Evolutionary conservation across 2,113 vertebrate species (phyloP), one percentile per base, ranked within the genome.

Genomic region (Siniperca chuatsi): DNA sequence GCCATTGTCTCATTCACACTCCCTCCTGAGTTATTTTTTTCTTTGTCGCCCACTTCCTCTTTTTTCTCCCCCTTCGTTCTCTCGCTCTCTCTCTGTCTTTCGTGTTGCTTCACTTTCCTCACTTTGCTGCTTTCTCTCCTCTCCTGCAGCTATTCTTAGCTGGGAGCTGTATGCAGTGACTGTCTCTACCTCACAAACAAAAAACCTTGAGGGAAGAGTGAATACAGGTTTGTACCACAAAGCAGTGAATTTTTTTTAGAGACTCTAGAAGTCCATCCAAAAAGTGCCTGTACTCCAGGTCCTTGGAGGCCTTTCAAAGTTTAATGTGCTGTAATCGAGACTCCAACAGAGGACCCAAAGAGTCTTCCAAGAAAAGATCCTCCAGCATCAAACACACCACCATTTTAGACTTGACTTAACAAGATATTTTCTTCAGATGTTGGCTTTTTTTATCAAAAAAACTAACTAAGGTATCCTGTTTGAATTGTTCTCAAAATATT

Each of bases 131-230:
- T 48, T 37, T 48, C 67, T 67, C 68, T 70, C 42, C 46, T 85
- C 74, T 89, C 86, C 93, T 87, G 84, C 80, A 92, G 91, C 87
- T 91, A 90, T 94, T 88, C 91, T 94, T 92, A 92, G 92, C 93
- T 80, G 68, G 82, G 88, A 93, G 94, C 94, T 92, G 91, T 92
- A 68, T 95, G 90, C 86, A 66, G 77, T 85, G 70, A 85, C 85
- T 89, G 86, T 89, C 86, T 91, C 87, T 72, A 82, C 78, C 89
- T 89, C 89, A 86, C 78, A 92, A 94, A 91, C 88, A 92, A 46
- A 87, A 89, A 84, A 44, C 90, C 87, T 86, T 62, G 80, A 76
- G 83, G 87, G 83, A 60, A 78, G 70, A 85, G 67, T 69, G 86
- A 90, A 89, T 82, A 82, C 83, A 86, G 85, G 83, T 91, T 88